Percentiles rank a stretch among this genome's conserved stretches.
Conservation (phyloP, 2,888 invertebrate genomes). For the Endomychus coccineus region DNA sequence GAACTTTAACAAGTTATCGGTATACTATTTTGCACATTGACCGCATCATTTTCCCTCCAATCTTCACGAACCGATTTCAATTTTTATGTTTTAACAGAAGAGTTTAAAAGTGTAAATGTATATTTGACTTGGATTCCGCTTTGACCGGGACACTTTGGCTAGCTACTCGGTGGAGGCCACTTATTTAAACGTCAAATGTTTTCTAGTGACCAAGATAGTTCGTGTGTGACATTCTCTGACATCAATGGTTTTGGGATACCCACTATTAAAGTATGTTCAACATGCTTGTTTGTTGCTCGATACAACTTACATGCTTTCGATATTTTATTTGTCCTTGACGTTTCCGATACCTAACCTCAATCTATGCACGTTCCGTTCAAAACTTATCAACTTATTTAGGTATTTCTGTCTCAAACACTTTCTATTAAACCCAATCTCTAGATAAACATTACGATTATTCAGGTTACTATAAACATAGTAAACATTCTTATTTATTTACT, state of each 20-base stretch:
- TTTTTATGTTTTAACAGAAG: background rate
- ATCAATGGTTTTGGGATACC: conserved; percentile 31
- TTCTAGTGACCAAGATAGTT: conserved; percentile 24
- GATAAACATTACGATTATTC: too few relatives aligned
- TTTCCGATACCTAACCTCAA: conserved; percentile 29
- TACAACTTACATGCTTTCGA: conserved; percentile 15
- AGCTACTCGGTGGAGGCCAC: conserved; percentile 28
- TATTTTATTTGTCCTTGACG: conserved; percentile 24
- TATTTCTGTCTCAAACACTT: background rate
- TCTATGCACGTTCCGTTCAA: conserved; percentile 26
- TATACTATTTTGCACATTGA: too few relatives aligned
- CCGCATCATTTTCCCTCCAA: too few relatives aligned
- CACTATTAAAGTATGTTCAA: conserved; percentile 30
- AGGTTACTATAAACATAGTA: too few relatives aligned
- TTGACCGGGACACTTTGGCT: conserved; percentile 36
- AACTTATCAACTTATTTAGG: background rate
- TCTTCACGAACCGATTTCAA: too few relatives aligned
- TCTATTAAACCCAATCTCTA: too few relatives aligned
- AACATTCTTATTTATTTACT: too few relatives aligned
- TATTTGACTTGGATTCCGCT: conserved; percentile 35
- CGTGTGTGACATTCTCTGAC: conserved; percentile 21
- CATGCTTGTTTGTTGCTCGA: conserved; percentile 10
- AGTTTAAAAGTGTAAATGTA: conserved; percentile 24
- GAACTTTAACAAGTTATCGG: too few relatives aligned
- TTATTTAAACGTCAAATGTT: conserved; percentile 34